These are phyloP conservation scores for Neomorphus geoffroyi DNA, from an alignment of 2,797 vertebrate species.

Conservation along the genomic window DNA sequence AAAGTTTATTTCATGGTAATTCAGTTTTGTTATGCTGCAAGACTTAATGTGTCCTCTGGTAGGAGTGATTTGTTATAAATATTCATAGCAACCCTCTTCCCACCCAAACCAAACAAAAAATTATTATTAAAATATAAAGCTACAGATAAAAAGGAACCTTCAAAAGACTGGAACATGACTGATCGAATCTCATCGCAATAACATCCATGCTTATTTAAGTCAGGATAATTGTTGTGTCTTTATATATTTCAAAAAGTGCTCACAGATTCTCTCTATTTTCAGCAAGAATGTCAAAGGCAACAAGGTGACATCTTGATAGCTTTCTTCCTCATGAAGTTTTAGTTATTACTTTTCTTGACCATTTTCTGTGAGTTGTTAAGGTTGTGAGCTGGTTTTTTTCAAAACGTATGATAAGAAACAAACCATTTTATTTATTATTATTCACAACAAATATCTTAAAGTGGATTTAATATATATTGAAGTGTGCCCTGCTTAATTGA, in stretches of 20 bases:
- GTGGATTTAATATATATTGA: not conserved
- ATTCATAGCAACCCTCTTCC: constrained; percentile 75
- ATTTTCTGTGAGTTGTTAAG: not conserved
- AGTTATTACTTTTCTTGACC: not conserved
- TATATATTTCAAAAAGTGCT: not conserved
- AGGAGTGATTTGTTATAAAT: constrained; percentile 80
- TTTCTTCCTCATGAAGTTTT: not conserved
- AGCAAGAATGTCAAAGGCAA: constrained; percentile 16
- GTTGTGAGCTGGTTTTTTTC: not conserved
- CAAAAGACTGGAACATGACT: constrained; percentile 28
- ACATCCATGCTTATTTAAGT: not conserved
- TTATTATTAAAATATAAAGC: not conserved
- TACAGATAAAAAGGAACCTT: not conserved
- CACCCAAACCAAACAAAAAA: constrained; percentile 42
- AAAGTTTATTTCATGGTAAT: constrained; percentile 86
- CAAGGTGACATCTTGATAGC: not conserved
- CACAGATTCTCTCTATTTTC: not conserved
- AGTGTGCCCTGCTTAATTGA: not conserved
- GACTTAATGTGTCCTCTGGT: constrained; percentile 83
- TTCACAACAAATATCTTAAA: not conserved
- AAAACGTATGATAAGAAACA: not conserved
- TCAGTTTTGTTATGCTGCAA: constrained; percentile 82
- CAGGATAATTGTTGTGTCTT: not conserved
- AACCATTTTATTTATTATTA: not conserved
- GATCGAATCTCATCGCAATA: not conserved